These are phyloP conservation scores for Oryzias melastigma DNA, from an alignment of 2,113 vertebrate species.

Conservation along the genomic window DNA sequence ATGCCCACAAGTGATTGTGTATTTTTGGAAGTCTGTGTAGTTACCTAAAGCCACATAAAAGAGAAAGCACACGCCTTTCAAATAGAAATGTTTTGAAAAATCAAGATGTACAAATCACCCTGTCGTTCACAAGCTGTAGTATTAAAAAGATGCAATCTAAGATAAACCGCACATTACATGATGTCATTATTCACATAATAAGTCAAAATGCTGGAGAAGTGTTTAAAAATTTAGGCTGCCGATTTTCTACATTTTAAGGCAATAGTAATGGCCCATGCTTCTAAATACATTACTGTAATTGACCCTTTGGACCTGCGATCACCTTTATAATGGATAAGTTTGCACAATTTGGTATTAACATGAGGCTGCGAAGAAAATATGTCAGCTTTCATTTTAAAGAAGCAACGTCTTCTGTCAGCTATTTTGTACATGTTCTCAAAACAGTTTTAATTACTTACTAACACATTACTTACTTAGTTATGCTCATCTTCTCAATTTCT, in stretches of 20 bases:
- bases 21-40: conserved; percentile 6
- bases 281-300: background rate
- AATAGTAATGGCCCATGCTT: background rate
- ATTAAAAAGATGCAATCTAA: background rate
- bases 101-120: background rate
- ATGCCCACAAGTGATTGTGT: background rate
- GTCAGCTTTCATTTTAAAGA: too few relatives aligned
- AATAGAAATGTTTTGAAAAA: background rate
- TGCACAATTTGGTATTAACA: too few relatives aligned
- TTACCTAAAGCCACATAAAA: background rate
- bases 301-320: background rate
- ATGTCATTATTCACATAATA: background rate
- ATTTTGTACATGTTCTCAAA: too few relatives aligned
- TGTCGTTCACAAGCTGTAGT: too few relatives aligned
- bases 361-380: too few relatives aligned
- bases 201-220: background rate
- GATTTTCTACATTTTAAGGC: background rate
- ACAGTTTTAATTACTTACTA: too few relatives aligned
- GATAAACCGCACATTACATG: background rate
- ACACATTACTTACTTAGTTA: too few relatives aligned
- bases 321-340: too few relatives aligned
- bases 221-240: background rate
- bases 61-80: background rate
- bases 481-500: too few relatives aligned
- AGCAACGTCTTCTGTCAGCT: too few relatives aligned